A percentile compares a stretch with the other conserved stretches of the same genome.
Evolutionary conservation across 2,888 invertebrate genomes (phyloP).

Genomic region (Epinotia brunnichana): DNA sequence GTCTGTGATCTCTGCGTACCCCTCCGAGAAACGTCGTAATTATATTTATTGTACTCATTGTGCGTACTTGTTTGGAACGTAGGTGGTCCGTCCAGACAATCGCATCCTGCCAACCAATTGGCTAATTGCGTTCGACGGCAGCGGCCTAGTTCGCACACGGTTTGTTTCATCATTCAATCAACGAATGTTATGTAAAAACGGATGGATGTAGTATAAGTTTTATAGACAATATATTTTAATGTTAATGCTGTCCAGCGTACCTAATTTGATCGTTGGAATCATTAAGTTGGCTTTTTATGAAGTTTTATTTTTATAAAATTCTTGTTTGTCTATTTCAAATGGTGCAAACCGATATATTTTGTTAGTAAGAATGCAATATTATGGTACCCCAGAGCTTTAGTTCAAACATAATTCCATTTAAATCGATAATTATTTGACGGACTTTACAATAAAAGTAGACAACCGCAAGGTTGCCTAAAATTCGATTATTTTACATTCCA

Average conservation of each 20-base stretch:
- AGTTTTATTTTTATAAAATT: too few species aligned
- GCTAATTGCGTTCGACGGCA: conserved; percentile 37
- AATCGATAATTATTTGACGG: too few species aligned
- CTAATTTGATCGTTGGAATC: background rate
- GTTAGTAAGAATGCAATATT: too few species aligned
- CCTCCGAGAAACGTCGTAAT: background rate
- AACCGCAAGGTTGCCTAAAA: too few species aligned
- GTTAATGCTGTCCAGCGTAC: background rate
- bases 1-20: too few species aligned
- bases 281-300: background rate
- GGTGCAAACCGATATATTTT: too few species aligned
- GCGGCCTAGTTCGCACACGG: conserved; percentile 36
- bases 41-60: background rate
- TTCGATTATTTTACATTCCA: too few species aligned
- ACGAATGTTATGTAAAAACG: conserved; percentile 3
- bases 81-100: conserved; percentile 35
- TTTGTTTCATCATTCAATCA: conserved; percentile 21
- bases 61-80: conserved; percentile 22
- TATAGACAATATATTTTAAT: background rate
- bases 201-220: conserved; percentile 8
- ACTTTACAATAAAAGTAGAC: too few species aligned
- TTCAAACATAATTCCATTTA: too few species aligned
- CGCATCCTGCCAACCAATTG: conserved; percentile 41
- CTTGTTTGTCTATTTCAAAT: too few species aligned
- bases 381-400: too few species aligned